Evolutionary conservation across 2,797 vertebrate genomes (phyloP).

Genomic region (Silurus lanzhouensis): DNA sequence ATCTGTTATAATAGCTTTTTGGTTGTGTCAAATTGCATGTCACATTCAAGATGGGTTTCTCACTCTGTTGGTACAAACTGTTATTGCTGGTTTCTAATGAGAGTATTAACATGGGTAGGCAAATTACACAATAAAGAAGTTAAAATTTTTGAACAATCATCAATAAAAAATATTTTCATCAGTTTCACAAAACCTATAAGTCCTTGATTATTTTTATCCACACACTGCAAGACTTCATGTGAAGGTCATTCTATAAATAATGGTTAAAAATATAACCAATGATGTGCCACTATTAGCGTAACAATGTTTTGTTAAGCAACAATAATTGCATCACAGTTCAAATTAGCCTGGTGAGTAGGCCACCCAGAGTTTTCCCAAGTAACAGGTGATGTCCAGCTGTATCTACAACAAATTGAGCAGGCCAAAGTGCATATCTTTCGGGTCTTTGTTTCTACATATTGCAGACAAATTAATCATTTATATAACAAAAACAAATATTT

Average conservation of each 20-base stretch:
- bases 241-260: neutral
- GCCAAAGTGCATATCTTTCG: neutral
- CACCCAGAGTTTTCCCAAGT: conserved; percentile 32
- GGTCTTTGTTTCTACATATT: neutral
- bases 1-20: neutral
- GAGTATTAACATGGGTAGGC: neutral
- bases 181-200: neutral
- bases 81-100: neutral
- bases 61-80: neutral
- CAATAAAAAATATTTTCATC: neutral
- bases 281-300: neutral
- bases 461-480: neutral
- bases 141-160: neutral
- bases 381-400: conserved; percentile 47
- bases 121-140: neutral
- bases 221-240: neutral
- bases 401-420: conserved; percentile 25
- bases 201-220: neutral
- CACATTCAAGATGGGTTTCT: neutral
- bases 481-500: neutral
- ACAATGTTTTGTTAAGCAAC: conserved; percentile 26
- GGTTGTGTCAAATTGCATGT: neutral
- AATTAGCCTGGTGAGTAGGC: conserved; percentile 2
- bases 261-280: neutral
- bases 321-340: conserved; percentile 20